These are phyloP conservation scores for Stegostoma tigrinum DNA, from an alignment of 2,113 vertebrate species.

Conservation along the genomic window DNA sequence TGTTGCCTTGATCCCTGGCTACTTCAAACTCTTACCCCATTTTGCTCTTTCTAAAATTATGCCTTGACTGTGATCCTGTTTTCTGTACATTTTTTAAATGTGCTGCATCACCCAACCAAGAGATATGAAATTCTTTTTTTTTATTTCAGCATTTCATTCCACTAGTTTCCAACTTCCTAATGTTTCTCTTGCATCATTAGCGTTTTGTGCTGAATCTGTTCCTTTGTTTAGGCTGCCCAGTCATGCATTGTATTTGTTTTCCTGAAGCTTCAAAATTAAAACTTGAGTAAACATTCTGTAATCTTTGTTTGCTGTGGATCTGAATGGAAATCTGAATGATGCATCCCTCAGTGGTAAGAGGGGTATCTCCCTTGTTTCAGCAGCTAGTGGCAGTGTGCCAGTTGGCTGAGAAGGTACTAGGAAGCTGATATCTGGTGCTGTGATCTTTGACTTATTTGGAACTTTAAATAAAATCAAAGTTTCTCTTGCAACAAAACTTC, in stretches of 20 bases:
- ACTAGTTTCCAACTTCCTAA: neutral
- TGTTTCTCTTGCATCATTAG: neutral
- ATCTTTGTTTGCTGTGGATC: neutral
- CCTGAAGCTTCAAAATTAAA: neutral
- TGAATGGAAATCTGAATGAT: neutral
- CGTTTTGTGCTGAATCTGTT: neutral
- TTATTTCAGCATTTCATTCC: neutral
- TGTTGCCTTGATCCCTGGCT: neutral
- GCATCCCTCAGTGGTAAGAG: neutral
- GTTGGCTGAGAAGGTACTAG: neutral
- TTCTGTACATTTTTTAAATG: neutral
- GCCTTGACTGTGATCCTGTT: neutral
- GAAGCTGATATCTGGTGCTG: neutral
- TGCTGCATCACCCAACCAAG: neutral
- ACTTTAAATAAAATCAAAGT: neutral
- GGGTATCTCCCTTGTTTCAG: constrained; percentile 3
- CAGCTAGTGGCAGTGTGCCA: neutral
- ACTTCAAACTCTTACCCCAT: neutral
- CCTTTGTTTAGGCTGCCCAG: neutral
- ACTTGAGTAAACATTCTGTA: neutral
- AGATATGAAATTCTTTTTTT: neutral
- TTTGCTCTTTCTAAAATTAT: neutral
- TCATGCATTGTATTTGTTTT: neutral
- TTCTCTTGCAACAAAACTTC: neutral
- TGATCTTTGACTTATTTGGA: neutral